phyloP scores from a whole-genome alignment of 2,888 invertebrate species.

The Lysandra bellargus region DNA sequence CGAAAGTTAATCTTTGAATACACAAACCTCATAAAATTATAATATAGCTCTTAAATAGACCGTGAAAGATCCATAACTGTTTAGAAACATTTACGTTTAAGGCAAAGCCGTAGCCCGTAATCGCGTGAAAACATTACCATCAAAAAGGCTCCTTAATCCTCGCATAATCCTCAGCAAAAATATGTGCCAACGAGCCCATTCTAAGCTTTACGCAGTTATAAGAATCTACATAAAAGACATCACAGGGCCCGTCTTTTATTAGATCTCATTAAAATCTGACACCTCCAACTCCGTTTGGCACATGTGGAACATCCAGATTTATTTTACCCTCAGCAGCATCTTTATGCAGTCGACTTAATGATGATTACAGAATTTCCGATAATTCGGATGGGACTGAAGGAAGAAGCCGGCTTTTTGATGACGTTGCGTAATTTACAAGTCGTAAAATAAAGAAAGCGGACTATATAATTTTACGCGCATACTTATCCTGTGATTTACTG shows the following conservation, averaged over 20 bases:
- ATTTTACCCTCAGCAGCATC: background rate
- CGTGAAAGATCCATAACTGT: background rate
- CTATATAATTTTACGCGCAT: background rate
- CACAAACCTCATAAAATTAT: background rate
- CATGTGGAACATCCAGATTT: conserved; percentile 19
- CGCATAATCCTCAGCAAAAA: background rate
- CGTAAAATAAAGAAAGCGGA: conserved; percentile 9
- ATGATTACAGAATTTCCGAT: background rate
- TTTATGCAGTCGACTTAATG: background rate
- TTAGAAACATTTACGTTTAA: background rate
- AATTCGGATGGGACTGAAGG: background rate
- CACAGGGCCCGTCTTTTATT: conserved; percentile 38
- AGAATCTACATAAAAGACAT: background rate
- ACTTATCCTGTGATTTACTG: background rate
- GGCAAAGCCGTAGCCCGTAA: background rate
- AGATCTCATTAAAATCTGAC: conserved; percentile 53
- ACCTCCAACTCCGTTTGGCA: conserved; percentile 44
- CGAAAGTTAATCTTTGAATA: background rate
- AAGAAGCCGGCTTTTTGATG: background rate
- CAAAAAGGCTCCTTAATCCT: background rate
- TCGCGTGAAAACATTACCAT: background rate
- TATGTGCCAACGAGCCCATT: background rate
- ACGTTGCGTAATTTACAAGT: conserved; percentile 12
- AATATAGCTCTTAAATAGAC: background rate
- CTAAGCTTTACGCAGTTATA: background rate